A percentile compares a stretch with the other conserved stretches of the same genome.
Evolutionary conservation across 2,797 vertebrate genomes (phyloP).

Genomic region (Xenopus petersii): DNA sequence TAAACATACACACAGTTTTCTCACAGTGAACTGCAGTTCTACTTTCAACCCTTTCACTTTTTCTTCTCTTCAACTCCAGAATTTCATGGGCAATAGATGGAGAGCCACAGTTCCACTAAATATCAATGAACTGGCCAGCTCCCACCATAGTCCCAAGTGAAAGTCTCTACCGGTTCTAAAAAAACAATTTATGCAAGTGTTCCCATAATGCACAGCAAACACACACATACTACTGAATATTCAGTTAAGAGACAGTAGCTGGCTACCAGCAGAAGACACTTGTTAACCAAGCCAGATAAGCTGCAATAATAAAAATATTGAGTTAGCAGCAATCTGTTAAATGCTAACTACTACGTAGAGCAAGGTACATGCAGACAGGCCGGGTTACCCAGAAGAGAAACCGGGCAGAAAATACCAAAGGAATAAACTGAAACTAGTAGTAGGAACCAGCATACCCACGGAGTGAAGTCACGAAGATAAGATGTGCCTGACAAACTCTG

Average conservation of each 20-base stretch:
- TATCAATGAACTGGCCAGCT: too few relatives aligned
- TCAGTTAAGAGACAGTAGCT: background rate
- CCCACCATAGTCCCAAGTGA: too few relatives aligned
- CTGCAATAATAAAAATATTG: conserved; percentile 2
- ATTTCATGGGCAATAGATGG: too few relatives aligned
- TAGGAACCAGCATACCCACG: conserved; percentile 62
- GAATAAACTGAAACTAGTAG: conserved; percentile 52
- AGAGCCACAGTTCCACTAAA: too few relatives aligned
- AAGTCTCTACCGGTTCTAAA: too few relatives aligned
- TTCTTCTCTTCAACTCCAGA: too few relatives aligned
- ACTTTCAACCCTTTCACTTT: too few relatives aligned
- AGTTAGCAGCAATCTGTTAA: conserved; percentile 15
- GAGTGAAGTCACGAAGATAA: conserved; percentile 84
- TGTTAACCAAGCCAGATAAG: conserved; percentile 20
- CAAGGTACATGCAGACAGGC: conserved; percentile 65
- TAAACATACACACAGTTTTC: too few relatives aligned
- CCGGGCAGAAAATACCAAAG: conserved; percentile 42
- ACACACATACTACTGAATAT: background rate
- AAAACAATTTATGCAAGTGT: too few relatives aligned
- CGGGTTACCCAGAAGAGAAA: conserved; percentile 54
- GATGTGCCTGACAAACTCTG: conserved; percentile 93
- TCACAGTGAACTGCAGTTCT: too few relatives aligned
- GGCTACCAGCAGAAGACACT: conserved; percentile 8
- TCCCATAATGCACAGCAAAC: background rate
- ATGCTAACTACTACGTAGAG: conserved; percentile 18